These are phyloP conservation scores for Amia ocellicauda DNA, from an alignment of 2,113 vertebrate genomes.

Conservation along the genomic window DNA sequence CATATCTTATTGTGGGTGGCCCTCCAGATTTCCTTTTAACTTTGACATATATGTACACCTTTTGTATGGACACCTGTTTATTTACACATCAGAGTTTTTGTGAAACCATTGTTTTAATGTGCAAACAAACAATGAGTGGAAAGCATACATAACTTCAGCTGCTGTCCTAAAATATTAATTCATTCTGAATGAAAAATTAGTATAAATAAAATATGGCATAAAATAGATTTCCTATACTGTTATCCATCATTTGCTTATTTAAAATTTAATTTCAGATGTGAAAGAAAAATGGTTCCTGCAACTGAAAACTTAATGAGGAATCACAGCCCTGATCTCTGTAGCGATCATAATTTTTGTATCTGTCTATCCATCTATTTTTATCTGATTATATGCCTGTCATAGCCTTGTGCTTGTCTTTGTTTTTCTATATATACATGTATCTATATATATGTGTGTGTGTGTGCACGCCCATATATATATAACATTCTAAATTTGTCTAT, in stretches of 20 bases:
- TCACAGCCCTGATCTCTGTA: too few species aligned
- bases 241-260: conserved; percentile 32
- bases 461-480: too few species aligned
- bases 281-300: conserved; percentile 15
- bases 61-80: neutral
- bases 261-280: conserved; percentile 21
- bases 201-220: conserved; percentile 53
- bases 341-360: conserved; percentile 11
- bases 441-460: too few species aligned
- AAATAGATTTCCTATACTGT: conserved; percentile 39
- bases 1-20: too few species aligned
- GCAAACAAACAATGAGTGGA: neutral
- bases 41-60: neutral
- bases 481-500: too few species aligned
- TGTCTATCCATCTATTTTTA: conserved; percentile 19
- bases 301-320: conserved; percentile 44
- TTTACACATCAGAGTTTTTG: neutral
- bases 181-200: conserved; percentile 24
- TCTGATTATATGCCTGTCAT: conserved; percentile 32
- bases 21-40: too few species aligned
- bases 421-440: too few species aligned
- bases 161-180: conserved; percentile 34
- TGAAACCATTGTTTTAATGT: neutral
- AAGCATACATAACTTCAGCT: neutral
- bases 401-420: too few species aligned